Evolutionary conservation across 2,113 vertebrate species (phyloP), one percentile per base, ranked within the genome.

Genomic region (Henicopernis longicauda): DNA sequence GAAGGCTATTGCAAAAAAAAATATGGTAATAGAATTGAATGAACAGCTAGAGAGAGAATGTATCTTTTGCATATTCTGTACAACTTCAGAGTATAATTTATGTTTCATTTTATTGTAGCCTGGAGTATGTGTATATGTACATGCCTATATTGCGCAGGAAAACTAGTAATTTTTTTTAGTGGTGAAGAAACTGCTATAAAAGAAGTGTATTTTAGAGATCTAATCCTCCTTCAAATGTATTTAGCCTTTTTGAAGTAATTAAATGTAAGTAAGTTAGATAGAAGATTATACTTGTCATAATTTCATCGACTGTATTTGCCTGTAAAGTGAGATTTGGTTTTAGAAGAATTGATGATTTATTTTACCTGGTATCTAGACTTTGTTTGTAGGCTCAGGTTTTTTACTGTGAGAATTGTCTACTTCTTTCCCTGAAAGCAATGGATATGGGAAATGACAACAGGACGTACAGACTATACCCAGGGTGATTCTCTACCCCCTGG

Each of bases 401-500:
- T 78, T 36, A 38, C 29, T 61, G 36, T 50, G 45, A 45, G 40
- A 73, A 42, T 31, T 67, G 29, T 80, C 14, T 20, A 1, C 3
- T 70, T 25, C 38, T 34, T 18, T 26, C 44, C 67, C 19, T 42
- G 69, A 13, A 8, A 52, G 47, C 19, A 71, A 0, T 16, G 45
- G 38, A 5, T 40, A 12, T 23, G 20, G 49, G 49, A 74, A 73
- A 47, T 19, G 47, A 7, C 25, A 42, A 9, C 10, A 49, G 54
- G 66, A 6, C 0, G 4, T 9, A 16, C 34, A 44, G 14, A 3
- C 8, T 15, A 5, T 5, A 2, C 3, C 10, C 0, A 1, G 44
- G n/a, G 17, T 42, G 71, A 11, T 67, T 45, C 47, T 61, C 7
- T 40, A 13, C 7, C 10, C 31, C 13, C 36, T 1, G 3, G 44